Conservation (phyloP, 2,888 invertebrate species). For the Lasioglossum oenotherae region DNA sequence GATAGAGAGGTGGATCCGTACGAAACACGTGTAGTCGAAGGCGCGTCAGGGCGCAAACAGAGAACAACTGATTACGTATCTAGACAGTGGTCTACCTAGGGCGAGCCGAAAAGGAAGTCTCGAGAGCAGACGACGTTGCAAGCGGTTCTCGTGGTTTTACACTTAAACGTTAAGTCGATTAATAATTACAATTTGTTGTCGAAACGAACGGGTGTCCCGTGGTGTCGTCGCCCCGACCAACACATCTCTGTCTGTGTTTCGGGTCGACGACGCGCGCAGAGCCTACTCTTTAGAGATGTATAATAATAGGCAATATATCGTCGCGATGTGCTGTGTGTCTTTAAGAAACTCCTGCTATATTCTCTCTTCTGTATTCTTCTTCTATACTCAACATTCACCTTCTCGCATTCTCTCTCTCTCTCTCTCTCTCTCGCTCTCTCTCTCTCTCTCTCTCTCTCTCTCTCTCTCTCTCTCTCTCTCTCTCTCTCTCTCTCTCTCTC, state of each 20-base stretch:
- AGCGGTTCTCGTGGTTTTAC: conserved; percentile 25
- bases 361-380: neutral
- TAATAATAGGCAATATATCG: conserved; percentile 57
- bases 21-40: conserved; percentile 7
- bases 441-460: neutral
- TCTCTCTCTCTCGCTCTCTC: neutral
- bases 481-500: neutral
- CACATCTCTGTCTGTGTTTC: neutral
- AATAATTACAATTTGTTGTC: conserved; percentile 37
- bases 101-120: conserved; percentile 34
- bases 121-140: conserved; percentile 24
- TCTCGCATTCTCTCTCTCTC: neutral
- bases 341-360: conserved; percentile 24
- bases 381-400: neutral
- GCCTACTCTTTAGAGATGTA: conserved; percentile 43
- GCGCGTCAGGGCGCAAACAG: neutral
- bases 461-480: neutral
- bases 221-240: conserved; percentile 18
- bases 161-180: conserved; percentile 42
- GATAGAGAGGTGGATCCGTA: neutral
- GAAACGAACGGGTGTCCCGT: conserved; percentile 31
- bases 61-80: conserved; percentile 21
- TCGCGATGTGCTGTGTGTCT: conserved; percentile 39
- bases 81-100: conserved; percentile 17
- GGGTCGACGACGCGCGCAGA: conserved; percentile 27